Percentiles rank a stretch among this genome's conserved stretches.
These are phyloP conservation scores for Venustaconcha ellipsiformis DNA, from an alignment of 1,140 invertebrate species.

Conservation along the genomic window DNA sequence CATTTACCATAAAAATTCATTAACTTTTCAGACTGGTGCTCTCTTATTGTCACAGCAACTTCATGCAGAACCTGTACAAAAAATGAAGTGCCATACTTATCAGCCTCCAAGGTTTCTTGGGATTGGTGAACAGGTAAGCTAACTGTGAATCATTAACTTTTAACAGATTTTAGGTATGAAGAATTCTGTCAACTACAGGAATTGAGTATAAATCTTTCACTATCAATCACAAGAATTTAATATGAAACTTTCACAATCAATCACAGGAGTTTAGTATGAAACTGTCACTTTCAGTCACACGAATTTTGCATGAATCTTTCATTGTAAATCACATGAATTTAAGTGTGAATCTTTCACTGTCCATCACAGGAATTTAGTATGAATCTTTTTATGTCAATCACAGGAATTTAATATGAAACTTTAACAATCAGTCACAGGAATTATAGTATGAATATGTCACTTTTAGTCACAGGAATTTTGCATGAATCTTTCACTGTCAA, in stretches of 20 bases:
- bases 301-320: neutral
- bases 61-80: conserved; percentile 83
- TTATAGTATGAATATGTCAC: neutral
- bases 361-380: neutral
- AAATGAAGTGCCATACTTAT: conserved; percentile 86
- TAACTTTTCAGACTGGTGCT: conserved; percentile 76
- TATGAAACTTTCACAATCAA: neutral
- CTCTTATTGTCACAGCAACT: conserved; percentile 86
- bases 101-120: conserved; percentile 73
- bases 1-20: conserved; percentile 6
- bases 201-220: neutral
- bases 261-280: neutral
- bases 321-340: neutral
- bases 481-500: neutral
- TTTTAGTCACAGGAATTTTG: neutral
- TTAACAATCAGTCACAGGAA: neutral
- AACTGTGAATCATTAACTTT: neutral
- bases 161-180: neutral
- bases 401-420: neutral
- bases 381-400: neutral
- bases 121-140: conserved; percentile 70
- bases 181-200: neutral
- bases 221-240: neutral
- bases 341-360: neutral
- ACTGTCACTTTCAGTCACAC: neutral